These are phyloP conservation scores for Pedetes capensis DNA, from an alignment of 2,113 vertebrate species.

Conservation along the genomic window DNA sequence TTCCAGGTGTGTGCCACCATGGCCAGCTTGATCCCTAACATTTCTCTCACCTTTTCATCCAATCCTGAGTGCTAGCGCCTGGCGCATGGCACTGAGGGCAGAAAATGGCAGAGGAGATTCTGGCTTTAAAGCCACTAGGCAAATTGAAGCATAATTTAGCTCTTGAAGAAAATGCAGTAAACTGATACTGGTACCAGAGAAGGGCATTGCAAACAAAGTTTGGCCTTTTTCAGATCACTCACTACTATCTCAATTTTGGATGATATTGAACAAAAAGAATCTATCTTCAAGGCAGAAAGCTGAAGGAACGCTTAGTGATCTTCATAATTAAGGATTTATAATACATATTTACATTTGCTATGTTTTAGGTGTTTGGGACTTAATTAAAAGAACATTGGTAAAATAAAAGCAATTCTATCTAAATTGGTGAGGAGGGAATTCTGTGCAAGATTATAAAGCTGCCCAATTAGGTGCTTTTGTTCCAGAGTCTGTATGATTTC, in stretches of 20 bases:
- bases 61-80: not conserved
- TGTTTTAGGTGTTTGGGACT: conserved; percentile 73
- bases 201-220: conserved; percentile 8
- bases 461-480: conserved; percentile 62
- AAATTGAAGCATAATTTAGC: not conserved
- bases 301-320: conserved; percentile 47
- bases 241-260: conserved; percentile 51
- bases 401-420: conserved; percentile 73
- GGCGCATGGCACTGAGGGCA: not conserved
- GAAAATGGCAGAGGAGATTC: not conserved
- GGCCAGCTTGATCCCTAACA: too few species aligned
- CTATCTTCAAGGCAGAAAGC: conserved; percentile 49
- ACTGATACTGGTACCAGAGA: not conserved
- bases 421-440: conserved; percentile 71
- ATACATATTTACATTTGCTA: conserved; percentile 73
- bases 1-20: too few species aligned
- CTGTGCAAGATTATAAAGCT: conserved; percentile 67
- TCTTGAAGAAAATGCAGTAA: not conserved
- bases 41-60: not conserved
- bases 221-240: not conserved
- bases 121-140: not conserved
- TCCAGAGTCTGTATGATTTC: conserved; percentile 29
- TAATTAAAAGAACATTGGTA: conserved; percentile 74
- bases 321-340: conserved; percentile 71
- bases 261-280: conserved; percentile 55